Conservation (phyloP, 2,888 invertebrate species). For the Dryomyza anilis region DNA sequence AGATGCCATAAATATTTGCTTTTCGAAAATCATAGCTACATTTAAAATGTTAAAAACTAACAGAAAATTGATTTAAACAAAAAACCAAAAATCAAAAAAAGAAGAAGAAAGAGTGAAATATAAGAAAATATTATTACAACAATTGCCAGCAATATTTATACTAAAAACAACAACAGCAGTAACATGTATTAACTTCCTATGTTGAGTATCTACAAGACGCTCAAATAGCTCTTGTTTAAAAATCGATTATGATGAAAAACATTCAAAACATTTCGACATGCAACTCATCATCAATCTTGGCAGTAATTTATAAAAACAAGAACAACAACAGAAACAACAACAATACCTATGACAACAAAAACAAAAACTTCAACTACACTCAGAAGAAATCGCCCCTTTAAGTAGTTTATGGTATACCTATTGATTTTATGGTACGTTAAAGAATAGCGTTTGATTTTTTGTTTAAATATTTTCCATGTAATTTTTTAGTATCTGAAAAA, state of each 20-base stretch:
- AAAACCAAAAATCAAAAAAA: too few species aligned
- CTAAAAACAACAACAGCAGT: background rate
- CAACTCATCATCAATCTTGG: slow-evolving; percentile 15
- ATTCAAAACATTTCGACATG: slow-evolving; percentile 16
- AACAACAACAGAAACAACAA: background rate
- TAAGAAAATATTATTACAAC: background rate
- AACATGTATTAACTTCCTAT: background rate
- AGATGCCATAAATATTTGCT: too few species aligned
- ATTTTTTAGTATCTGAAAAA: too few species aligned
- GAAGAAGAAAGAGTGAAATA: background rate
- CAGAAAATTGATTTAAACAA: too few species aligned
- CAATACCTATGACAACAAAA: background rate
- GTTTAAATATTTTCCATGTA: too few species aligned
- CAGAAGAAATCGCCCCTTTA: too few species aligned
- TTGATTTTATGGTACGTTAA: too few species aligned
- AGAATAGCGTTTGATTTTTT: too few species aligned
- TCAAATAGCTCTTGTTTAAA: slow-evolving; percentile 7
- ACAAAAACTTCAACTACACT: background rate
- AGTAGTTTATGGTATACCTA: too few species aligned
- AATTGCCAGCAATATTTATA: background rate
- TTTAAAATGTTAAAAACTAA: too few species aligned
- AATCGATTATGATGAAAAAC: slow-evolving; percentile 14
- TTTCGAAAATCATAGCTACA: too few species aligned
- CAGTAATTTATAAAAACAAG: slow-evolving; percentile 11
- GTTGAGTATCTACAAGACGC: background rate